Evolutionary conservation across 2,888 invertebrate species (phyloP).

Genomic region (Rutpela maculata): DNA sequence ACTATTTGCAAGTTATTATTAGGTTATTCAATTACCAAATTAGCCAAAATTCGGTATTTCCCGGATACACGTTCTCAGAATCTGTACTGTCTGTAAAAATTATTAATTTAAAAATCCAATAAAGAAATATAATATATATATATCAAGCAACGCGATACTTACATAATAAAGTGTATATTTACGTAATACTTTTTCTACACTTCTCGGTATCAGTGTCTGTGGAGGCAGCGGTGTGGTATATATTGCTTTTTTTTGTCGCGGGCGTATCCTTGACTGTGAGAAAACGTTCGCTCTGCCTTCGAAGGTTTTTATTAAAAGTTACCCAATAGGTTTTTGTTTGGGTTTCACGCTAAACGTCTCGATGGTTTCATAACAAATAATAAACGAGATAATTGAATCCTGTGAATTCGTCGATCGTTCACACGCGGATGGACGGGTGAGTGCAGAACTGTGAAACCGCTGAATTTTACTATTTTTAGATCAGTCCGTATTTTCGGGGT

Average conservation of each 20-base stretch:
- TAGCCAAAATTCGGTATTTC: neutral
- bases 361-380: neutral
- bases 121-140: neutral
- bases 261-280: slow-evolving; percentile 1
- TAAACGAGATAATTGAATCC: neutral
- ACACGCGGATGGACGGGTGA: neutral
- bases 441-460: neutral
- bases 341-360: slow-evolving; percentile 13
- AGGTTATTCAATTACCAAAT: neutral
- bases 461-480: no score
- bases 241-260: neutral
- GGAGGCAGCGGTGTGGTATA: neutral
- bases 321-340: slow-evolving; percentile 17
- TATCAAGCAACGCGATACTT: neutral
- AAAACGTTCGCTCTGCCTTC: neutral
- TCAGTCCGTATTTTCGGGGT: no score
- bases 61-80: neutral
- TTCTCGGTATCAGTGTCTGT: slow-evolving; percentile 1
- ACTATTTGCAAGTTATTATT: neutral
- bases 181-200: slow-evolving; percentile 4
- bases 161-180: neutral
- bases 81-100: neutral
- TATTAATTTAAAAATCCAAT: neutral
- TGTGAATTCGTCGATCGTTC: neutral
- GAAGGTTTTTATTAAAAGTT: slow-evolving; percentile 5